Evolutionary conservation across 2,888 invertebrate species (phyloP).

Genomic region (Oscheius sp.): DNA sequence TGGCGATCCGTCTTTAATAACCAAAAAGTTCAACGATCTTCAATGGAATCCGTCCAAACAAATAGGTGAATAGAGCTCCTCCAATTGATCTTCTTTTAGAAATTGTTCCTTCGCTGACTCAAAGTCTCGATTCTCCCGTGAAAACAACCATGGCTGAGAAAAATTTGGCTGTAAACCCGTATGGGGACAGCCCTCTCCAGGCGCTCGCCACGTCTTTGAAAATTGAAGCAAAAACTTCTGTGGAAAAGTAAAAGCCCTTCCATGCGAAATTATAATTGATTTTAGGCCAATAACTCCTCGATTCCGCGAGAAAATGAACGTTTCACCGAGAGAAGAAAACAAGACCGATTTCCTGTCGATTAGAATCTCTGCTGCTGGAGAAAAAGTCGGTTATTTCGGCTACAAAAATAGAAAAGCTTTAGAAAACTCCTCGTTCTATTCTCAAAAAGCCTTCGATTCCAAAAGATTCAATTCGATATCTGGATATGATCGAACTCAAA

Average conservation of each 20-base stretch:
- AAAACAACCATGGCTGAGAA: constrained; percentile 77
- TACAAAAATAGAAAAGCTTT: not conserved
- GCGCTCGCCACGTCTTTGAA: constrained; percentile 33
- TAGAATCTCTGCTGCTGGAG: constrained; percentile 11
- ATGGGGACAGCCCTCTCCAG: constrained; percentile 83
- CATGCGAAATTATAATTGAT: too few species aligned
- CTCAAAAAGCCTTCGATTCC: not conserved
- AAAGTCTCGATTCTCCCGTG: constrained; percentile 14
- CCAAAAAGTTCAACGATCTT: constrained; percentile 3
- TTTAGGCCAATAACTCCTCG: too few species aligned
- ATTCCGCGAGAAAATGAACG: too few species aligned
- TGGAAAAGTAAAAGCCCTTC: too few species aligned
- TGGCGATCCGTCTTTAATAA: constrained; percentile 33
- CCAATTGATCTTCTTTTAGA: too few species aligned
- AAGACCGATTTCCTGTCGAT: constrained; percentile 16
- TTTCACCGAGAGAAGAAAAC: not conserved
- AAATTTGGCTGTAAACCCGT: constrained; percentile 81
- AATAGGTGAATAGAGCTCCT: too few species aligned
- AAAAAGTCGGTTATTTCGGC: not conserved
- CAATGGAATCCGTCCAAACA: too few species aligned
- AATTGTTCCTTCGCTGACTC: not conserved
- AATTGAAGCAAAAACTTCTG: constrained; percentile 36
- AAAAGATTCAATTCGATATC: too few species aligned
- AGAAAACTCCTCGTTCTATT: not conserved
- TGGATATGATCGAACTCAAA: too few species aligned